These are phyloP conservation scores for Pluvialis apricaria DNA, from an alignment of 2,113 vertebrate genomes.

Conservation along the genomic window DNA sequence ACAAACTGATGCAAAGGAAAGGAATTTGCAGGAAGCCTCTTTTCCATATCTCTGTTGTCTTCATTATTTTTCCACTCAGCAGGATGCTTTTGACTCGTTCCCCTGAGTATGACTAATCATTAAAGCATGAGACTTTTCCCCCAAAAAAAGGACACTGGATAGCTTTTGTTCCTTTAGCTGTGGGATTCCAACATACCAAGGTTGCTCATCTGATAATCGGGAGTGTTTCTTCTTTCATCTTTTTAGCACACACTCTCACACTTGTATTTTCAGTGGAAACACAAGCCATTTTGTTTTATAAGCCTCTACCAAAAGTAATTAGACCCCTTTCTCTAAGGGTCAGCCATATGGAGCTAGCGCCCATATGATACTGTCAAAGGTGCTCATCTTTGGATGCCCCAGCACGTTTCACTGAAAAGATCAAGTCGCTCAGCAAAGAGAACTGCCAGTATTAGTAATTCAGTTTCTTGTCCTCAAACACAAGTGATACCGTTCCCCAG, in stretches of 20 bases:
- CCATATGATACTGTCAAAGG: not conserved
- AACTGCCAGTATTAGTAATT: not conserved
- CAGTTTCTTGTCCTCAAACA: not conserved
- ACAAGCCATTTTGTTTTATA: not conserved
- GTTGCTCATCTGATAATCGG: not conserved
- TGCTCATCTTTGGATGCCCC: not conserved
- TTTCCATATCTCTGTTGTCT: not conserved
- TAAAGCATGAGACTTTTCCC: not conserved
- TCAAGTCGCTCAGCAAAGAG: not conserved
- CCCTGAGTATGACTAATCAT: not conserved
- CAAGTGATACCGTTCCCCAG: not conserved
- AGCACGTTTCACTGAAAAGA: not conserved
- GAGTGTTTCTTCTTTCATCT: not conserved
- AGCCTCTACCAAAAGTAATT: not conserved
- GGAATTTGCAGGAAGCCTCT: not conserved
- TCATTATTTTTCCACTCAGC: not conserved
- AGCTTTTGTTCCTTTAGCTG: not conserved
- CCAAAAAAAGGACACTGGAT: not conserved
- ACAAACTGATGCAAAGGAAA: not conserved
- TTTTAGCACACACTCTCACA: not conserved
- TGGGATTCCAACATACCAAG: not conserved
- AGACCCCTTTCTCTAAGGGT: not conserved
- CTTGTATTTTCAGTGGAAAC: not conserved
- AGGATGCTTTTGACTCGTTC: not conserved
- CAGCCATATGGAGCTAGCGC: not conserved